Conservation (phyloP, 2,797 vertebrate species). For the Channa striata region DNA sequence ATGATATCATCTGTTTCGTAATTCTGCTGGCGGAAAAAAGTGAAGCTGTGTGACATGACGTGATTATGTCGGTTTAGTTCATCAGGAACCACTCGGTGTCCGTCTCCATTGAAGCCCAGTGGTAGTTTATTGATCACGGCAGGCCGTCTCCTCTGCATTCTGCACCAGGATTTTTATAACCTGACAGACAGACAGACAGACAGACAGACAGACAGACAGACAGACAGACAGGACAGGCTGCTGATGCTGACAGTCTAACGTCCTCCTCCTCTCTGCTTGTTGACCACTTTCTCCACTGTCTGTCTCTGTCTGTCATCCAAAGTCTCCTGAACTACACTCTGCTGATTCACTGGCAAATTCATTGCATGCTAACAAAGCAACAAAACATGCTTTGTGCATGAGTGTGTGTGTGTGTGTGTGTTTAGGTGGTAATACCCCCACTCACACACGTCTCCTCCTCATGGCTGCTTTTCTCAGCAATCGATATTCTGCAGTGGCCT, state of each 20-base stretch:
- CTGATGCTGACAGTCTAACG: constrained; percentile 1
- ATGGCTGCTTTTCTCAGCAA: constrained; percentile 70
- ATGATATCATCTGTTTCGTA: too few relatives aligned
- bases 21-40: too few relatives aligned
- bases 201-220: constrained; percentile 30
- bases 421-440: constrained; percentile 10
- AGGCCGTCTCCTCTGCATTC: constrained; percentile 33
- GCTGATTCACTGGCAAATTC: not conserved
- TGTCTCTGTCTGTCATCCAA: not conserved
- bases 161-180: constrained; percentile 49
- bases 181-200: constrained; percentile 30
- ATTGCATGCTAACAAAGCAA: constrained; percentile 4
- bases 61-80: too few relatives aligned
- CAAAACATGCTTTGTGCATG: too few relatives aligned
- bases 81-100: constrained; percentile 2
- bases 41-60: too few relatives aligned
- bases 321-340: not conserved
- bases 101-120: constrained; percentile 62
- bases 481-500: constrained; percentile 83
- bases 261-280: not conserved
- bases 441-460: constrained; percentile 55
- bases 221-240: constrained; percentile 11
- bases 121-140: constrained; percentile 54
- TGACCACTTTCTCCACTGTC: constrained; percentile 1
- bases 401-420: constrained; percentile 18